Base-by-base conservation (phyloP, 1,140 invertebrate genomes). In the Atopsyche davidsoni region DNA sequence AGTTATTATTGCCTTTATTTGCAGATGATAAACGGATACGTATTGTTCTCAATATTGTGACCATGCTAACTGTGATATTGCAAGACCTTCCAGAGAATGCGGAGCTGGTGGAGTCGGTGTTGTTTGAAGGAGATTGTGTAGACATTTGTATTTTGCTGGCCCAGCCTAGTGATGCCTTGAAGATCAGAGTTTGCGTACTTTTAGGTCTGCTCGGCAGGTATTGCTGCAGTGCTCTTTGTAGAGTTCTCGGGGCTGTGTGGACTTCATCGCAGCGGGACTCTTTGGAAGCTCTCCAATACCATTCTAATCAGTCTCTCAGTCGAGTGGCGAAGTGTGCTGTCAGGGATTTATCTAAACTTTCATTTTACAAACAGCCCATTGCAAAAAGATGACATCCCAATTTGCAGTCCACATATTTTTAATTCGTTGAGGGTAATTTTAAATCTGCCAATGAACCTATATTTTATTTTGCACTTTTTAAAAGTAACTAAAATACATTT, bases 11-110 rank as follows among this genome's bases (percentile, higher is more conserved):
- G 6, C 39, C 48, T 68, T 51, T 77, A 35, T 61, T 65, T 79
- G 53, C 78, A 87, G 68, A 78, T 75, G 60, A 78, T 70, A 65
- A 79, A 79, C 60, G 62, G 62, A 24, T 75, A 61, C 59, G 79
- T 48, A 67, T 88, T 46, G 75, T 81, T n/a, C 61, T 77, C 31
- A 80, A 87, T 64, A 65, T 86, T 21, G 58, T 89, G 7, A 79
- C 86, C 0, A 76, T 89, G 23, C 70, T 91, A 4, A 84, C 79
- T 58, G 85, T 85, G 10, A 75, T 89, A n/a, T 60, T 91, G 4
- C 76, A 85, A 53, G 80, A 80, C 41, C 65, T 83, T 4, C 84
- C 87, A 0, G 83, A 87, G 61, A 86, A 88, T 61, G 78, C 78
- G 0, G 80, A 82, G 46, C 72, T 89, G 1, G 79, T 90, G 0